Evolutionary conservation across 2,113 vertebrate species (phyloP), one percentile per base, ranked within the genome.

Genomic region (Indicator maculatus): DNA sequence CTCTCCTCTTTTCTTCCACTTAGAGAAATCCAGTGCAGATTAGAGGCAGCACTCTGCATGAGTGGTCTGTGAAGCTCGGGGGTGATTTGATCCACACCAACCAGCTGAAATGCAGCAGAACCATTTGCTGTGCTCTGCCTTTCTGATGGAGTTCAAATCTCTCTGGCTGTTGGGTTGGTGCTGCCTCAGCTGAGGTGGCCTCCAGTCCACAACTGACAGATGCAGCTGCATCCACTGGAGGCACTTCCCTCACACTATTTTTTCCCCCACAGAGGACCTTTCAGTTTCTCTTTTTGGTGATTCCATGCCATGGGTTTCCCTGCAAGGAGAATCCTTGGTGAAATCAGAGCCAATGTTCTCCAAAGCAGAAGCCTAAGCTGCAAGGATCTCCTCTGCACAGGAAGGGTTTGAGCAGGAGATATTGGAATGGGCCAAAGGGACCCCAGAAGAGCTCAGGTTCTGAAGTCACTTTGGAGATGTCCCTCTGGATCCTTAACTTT

Each of bases 81-180:
- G 85, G 76, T 71, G 67, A 91, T 93, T 89, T 83, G 79, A 96
- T 67, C 85, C 53, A 39, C 91, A 86, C 75, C 89, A 89, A 72
- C 85, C 91, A 86, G 78, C 72, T 83, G 78, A 91, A 92, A 83
- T 39, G 56, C 83, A 77, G 89, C 79, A 86, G 91, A 87, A 88
- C 79, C 80, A 88, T 95, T 92, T 97, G 71, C 72, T 93, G 75
- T 94, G 82, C 36, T 86, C 93, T 93, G 88, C 75, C 67, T 53
- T 85, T 55, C 89, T 77, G 58, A 81, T 58, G 60, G 67, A 71
- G 72, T 67, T 95, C 64, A 89, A 76, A 82, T 87, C 13, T 66
- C 67, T 85, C 53, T 84, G 86, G 21, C 89, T 61, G 9, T 73
- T 79, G 86, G 36, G 23, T 95, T 82, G 94, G 38, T 93, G 64